phyloP scores from a whole-genome alignment of 2,888 invertebrate genomes.

The Agapetus fuscipes region DNA sequence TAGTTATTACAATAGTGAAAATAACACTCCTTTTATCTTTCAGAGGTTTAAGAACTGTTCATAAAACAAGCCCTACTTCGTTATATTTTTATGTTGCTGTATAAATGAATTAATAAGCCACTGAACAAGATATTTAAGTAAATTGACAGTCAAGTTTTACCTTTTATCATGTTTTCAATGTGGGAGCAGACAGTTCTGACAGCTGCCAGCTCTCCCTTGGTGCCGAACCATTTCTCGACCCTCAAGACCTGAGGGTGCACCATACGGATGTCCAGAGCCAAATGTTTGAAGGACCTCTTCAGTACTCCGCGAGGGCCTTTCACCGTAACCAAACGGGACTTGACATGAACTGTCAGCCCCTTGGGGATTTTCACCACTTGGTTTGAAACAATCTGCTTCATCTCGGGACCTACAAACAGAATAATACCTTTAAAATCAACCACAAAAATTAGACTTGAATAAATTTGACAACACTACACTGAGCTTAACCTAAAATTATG shows the following conservation, averaged over 20 bases:
- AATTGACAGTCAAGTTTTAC: too few relatives aligned
- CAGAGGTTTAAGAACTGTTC: too few relatives aligned
- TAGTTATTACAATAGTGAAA: too few relatives aligned
- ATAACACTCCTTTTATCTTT: too few relatives aligned
- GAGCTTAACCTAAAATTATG: constrained; percentile 13
- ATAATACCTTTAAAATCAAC: constrained; percentile 4
- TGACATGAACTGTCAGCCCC: constrained; percentile 80
- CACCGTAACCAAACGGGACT: constrained; percentile 86
- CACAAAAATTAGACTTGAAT: constrained; percentile 9
- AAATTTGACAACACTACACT: constrained; percentile 11
- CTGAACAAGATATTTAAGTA: too few relatives aligned
- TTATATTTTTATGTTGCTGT: too few relatives aligned
- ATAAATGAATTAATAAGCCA: too few relatives aligned
- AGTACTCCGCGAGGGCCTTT: constrained; percentile 89
- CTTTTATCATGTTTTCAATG: constrained; percentile 99
- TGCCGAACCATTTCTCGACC: constrained; percentile 98
- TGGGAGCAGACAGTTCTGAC: constrained; percentile 98
- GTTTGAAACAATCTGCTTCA: constrained; percentile 91
- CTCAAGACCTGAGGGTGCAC: constrained; percentile 60
- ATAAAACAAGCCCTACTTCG: too few relatives aligned
- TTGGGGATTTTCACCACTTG: constrained; percentile 93
- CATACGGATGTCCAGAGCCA: constrained; percentile 92
- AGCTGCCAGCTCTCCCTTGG: constrained; percentile 94
- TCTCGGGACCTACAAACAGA: constrained; percentile 45
- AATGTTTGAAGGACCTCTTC: constrained; percentile 89